A percentile compares a stretch with the other conserved stretches of the same genome.
phyloP scores from a whole-genome alignment of 2,113 vertebrate genomes.

The Cinclus mexicanus region DNA sequence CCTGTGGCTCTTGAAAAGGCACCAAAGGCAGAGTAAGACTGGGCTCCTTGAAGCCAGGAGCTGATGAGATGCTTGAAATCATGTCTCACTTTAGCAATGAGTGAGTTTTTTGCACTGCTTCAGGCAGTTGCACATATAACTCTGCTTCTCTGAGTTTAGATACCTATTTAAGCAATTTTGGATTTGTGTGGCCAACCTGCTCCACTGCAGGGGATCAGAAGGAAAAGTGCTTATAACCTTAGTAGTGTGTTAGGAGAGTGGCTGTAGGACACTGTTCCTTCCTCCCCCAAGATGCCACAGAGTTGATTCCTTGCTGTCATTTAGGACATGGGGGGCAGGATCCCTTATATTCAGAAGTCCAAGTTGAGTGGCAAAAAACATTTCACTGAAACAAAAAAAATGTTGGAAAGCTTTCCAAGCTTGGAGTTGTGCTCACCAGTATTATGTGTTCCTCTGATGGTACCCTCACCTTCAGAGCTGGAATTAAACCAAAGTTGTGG shows the following conservation, averaged over 20 bases:
- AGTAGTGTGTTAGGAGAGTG: background rate
- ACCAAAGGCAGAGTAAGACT: background rate
- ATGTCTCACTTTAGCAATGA: background rate
- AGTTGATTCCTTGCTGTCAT: background rate
- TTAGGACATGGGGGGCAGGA: background rate
- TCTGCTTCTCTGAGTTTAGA: background rate
- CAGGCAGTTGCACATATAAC: background rate
- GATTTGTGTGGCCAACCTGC: background rate
- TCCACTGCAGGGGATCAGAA: background rate
- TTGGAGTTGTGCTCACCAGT: background rate
- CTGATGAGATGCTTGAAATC: background rate
- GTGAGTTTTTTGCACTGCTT: background rate
- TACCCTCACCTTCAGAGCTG: background rate
- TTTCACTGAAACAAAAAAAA: background rate
- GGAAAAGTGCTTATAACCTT: background rate
- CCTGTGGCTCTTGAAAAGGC: background rate
- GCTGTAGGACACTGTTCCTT: background rate
- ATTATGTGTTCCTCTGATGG: background rate
- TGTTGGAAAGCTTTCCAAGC: background rate
- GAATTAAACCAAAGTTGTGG: background rate
- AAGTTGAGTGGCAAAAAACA: background rate
- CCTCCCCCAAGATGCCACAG: background rate
- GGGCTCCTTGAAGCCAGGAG: background rate
- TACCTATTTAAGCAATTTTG: fast-evolving
- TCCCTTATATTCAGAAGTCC: background rate